Evolutionary conservation across 2,888 invertebrate species (phyloP).

Genomic region (Oscheius myriophilus): DNA sequence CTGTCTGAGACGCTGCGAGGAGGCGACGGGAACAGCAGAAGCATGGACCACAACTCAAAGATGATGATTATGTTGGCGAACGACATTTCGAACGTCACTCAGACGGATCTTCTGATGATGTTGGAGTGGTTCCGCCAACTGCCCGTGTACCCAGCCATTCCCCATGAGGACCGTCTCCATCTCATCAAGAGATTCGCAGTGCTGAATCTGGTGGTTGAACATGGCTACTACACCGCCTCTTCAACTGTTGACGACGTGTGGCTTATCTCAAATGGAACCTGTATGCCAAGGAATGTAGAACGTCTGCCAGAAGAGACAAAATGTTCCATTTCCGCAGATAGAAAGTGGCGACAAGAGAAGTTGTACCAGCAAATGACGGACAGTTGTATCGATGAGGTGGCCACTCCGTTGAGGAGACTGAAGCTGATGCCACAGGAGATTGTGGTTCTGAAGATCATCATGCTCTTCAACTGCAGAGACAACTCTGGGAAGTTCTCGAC

Average conservation of each 20-base stretch:
- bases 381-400: constrained; percentile 65
- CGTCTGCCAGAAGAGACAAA: constrained; percentile 50
- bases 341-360: constrained; percentile 69
- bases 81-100: constrained; percentile 58
- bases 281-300: constrained; percentile 66
- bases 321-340: constrained; percentile 60
- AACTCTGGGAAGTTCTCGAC: constrained; percentile 13
- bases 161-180: constrained; percentile 86
- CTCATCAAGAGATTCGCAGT: constrained; percentile 67
- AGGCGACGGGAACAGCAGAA: constrained; percentile 6
- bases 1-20: constrained; percentile 29
- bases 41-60: constrained; percentile 36
- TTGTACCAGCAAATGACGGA: constrained; percentile 67
- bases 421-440: constrained; percentile 63
- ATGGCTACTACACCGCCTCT: constrained; percentile 67
- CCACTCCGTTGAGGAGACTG: constrained; percentile 61
- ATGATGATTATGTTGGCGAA: constrained; percentile 56
- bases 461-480: constrained; percentile 63
- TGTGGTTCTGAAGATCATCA: constrained; percentile 64
- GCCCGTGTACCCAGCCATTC: constrained; percentile 91
- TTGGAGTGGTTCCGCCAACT: constrained; percentile 97
- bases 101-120: constrained; percentile 83
- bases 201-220: constrained; percentile 63
- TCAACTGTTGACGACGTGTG: constrained; percentile 62
- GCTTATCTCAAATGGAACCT: constrained; percentile 67